Conservation (phyloP, 2,797 vertebrate genomes). For the Margarornis squamiger region DNA sequence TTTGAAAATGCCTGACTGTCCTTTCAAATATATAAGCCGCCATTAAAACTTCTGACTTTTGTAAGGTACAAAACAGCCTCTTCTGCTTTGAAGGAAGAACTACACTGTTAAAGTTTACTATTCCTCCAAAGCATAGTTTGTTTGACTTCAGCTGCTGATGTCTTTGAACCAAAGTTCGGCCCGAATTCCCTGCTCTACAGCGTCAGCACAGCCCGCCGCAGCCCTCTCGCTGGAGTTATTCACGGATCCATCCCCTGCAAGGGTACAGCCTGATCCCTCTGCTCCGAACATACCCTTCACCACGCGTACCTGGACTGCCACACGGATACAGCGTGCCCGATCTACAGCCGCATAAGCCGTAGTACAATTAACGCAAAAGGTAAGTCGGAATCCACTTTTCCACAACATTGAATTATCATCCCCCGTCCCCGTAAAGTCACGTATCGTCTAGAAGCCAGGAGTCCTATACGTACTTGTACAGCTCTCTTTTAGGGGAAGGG, state of each 20-base stretch:
- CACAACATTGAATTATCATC: neutral
- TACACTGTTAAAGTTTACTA: fast-evolving
- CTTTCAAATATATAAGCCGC: neutral
- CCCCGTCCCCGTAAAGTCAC: fast-evolving
- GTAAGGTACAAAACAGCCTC: neutral
- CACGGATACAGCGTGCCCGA: fast-evolving
- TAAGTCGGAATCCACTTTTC: neutral
- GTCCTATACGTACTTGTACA: fast-evolving
- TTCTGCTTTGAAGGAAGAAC: neutral
- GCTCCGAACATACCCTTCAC: fast-evolving
- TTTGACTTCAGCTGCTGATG: neutral
- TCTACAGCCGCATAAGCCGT: fast-evolving
- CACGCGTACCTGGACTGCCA: fast-evolving
- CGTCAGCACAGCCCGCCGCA: neutral
- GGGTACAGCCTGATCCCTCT: neutral
- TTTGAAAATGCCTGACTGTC: neutral
- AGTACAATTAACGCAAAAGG: fast-evolving
- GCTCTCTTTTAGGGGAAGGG: fast-evolving
- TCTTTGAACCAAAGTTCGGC: neutral
- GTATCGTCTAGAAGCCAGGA: neutral
- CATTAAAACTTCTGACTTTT: neutral
- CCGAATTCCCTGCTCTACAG: neutral
- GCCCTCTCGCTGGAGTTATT: neutral
- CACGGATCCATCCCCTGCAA: fast-evolving
- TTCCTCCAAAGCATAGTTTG: neutral